A percentile compares a stretch with the other conserved stretches of the same genome.
Conservation (phyloP, 2,113 vertebrate genomes). For the Chloropsis hardwickii region DNA sequence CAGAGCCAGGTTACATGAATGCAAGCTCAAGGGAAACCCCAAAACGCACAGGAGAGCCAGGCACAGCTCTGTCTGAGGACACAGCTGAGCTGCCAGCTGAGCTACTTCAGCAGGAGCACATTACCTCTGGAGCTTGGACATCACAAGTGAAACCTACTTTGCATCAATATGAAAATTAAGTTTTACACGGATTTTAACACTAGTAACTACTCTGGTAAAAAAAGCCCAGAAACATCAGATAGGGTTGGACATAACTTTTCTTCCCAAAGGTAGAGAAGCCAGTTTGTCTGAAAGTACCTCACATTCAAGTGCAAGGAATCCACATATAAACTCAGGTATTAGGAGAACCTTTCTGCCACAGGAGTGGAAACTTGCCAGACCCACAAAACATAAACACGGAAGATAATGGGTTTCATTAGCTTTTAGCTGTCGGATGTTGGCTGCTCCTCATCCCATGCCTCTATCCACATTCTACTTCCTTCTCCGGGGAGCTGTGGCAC, state of each 20-base stretch:
- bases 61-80: neutral
- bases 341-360: neutral
- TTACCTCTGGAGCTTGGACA: neutral
- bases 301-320: neutral
- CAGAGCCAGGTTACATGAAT: accelerated
- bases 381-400: accelerated
- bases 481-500: neutral
- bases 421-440: neutral
- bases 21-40: neutral
- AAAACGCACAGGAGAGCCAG: neutral
- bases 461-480: neutral
- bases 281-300: neutral
- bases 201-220: neutral
- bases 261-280: neutral
- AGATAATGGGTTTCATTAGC: neutral
- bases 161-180: neutral
- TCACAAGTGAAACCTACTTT: neutral
- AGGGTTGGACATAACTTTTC: neutral
- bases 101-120: neutral
- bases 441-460: neutral
- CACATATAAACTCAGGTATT: neutral
- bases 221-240: neutral
- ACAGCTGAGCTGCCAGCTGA: neutral
- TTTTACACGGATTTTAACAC: neutral
- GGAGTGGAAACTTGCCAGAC: neutral